phyloP scores from a whole-genome alignment of 2,797 vertebrate species.

The Hoplostethus mediterraneus region DNA sequence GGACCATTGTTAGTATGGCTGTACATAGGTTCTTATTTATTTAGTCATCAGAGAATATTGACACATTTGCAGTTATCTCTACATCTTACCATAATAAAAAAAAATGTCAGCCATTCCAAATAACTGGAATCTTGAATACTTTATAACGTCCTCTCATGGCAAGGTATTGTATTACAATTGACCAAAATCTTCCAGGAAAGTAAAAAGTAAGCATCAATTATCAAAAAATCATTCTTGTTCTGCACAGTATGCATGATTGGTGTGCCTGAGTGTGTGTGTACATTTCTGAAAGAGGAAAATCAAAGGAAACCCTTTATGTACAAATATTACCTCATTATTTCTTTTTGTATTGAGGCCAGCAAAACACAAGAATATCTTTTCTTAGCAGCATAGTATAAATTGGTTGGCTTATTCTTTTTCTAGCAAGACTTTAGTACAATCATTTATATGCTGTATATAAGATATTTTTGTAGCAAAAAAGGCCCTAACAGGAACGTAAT shows the following conservation, averaged over 20 bases:
- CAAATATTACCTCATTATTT: constrained; percentile 99
- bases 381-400: constrained; percentile 88
- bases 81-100: constrained; percentile 41
- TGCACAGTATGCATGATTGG: constrained; percentile 77
- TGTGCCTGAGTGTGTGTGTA: constrained; percentile 78
- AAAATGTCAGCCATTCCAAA: constrained; percentile 44
- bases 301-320: constrained; percentile 89
- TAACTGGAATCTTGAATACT: constrained; percentile 65
- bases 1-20: constrained; percentile 76
- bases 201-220: constrained; percentile 35
- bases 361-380: constrained; percentile 80
- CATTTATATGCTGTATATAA: constrained; percentile 94
- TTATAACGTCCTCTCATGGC: constrained; percentile 33
- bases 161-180: constrained; percentile 42
- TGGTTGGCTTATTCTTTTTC: constrained; percentile 84
- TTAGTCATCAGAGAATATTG: constrained; percentile 66
- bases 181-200: constrained; percentile 19
- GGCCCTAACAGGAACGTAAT: constrained; percentile 88
- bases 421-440: constrained; percentile 90
- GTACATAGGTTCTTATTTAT: constrained; percentile 90
- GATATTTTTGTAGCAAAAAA: constrained; percentile 88
- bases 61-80: constrained; percentile 42
- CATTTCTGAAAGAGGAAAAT: constrained; percentile 77
- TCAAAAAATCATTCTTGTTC: constrained; percentile 57
- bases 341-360: constrained; percentile 91